Conservation (phyloP, 2,888 invertebrate species). For the Leptinotarsa peninsularis region DNA sequence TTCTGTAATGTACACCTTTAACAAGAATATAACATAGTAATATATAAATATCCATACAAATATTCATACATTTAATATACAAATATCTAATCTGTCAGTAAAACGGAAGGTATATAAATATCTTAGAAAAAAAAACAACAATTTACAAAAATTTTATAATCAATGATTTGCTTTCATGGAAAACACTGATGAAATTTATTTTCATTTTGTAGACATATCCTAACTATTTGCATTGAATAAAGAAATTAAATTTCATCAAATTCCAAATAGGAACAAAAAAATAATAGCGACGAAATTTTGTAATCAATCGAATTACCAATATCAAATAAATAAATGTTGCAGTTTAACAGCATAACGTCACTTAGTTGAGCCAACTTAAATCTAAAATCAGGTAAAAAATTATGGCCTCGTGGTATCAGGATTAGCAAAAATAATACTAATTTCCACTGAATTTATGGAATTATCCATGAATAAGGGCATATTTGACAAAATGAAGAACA, state of each 20-base stretch:
- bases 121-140: constrained; percentile 36
- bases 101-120: constrained; percentile 34
- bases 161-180: constrained; percentile 58
- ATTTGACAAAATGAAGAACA: background rate
- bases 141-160: constrained; percentile 44
- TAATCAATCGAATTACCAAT: constrained; percentile 1
- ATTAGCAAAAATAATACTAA: constrained; percentile 17
- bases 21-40: constrained; percentile 53
- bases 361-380: constrained; percentile 16
- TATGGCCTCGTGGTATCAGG: constrained; percentile 18
- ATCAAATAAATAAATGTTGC: constrained; percentile 20
- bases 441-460: background rate
- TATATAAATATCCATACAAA: constrained; percentile 53
- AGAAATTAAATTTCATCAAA: constrained; percentile 49
- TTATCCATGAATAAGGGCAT: background rate
- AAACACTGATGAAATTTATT: constrained; percentile 55
- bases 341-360: background rate
- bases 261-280: constrained; percentile 52
- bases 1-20: constrained; percentile 54
- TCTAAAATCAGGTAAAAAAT: constrained; percentile 19
- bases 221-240: constrained; percentile 46
- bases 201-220: constrained; percentile 30
- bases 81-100: constrained; percentile 52
- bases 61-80: constrained; percentile 54
- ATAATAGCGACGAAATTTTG: constrained; percentile 20